Evolutionary conservation across 2,113 vertebrate species (phyloP), one percentile per base, ranked within the genome.

Genomic region (Ictidomys tridecemlineatus): DNA sequence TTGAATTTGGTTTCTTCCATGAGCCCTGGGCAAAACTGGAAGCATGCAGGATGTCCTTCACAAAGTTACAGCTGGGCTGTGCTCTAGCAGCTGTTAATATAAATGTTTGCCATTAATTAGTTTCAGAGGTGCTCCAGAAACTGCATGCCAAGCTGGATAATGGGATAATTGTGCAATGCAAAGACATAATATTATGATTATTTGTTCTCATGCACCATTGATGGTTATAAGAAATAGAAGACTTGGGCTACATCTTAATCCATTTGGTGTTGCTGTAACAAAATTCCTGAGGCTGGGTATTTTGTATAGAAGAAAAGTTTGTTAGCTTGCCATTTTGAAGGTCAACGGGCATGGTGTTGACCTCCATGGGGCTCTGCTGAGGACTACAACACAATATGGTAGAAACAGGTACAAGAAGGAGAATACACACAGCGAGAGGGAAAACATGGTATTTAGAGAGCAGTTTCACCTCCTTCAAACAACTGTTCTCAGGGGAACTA

Each of bases 61-160:
- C 88, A 86, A 85, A 96, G 83, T 1, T 96, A 88, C 97, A 97
- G 94, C 97, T 98, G 97, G 89, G 83, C 73, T 69, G 45, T 69
- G 42, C n/a, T 56, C 83, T 32, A 96, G 88, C 96, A 98, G 97
- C 98, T 98, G 97, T 74, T 95, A 96, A 32, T 93, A 97, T 95
- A 95, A 98, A 97, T 96, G 98, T 97, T 98, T 69, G 96, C 84
- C 32, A 89, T 91, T 97, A 95, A 98, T 94, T 97, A 91, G 84
- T 85, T 97, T 86, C 92, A 93, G 30, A 78, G 96, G 76, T 78
- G 11, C 92, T 97, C 87, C 95, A 92, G 85, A 92, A 73, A 84
- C 53, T 65, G 0, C 72, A 16, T 39, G 85, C 53, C 82, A 51
- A 95, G 51, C 51, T 89, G 77, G 65, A 74, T 80, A 82, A 67